A percentile compares a stretch with the other conserved stretches of the same genome.
Conservation (phyloP, 2,113 vertebrate genomes). For the Hemicordylus capensis region DNA sequence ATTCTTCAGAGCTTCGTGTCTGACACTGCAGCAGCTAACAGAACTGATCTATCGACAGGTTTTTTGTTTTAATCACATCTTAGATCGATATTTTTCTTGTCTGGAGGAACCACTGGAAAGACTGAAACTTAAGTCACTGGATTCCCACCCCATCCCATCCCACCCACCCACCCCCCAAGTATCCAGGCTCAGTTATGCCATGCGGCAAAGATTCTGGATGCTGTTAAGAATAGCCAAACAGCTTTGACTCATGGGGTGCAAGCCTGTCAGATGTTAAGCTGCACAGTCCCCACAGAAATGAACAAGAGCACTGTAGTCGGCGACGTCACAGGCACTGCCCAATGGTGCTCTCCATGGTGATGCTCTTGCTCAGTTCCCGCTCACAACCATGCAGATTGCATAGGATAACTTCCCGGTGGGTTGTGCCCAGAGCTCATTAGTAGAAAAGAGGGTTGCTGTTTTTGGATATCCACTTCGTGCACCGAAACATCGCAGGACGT, state of each 20-base stretch:
- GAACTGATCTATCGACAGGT: not conserved
- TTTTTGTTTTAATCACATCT: not conserved
- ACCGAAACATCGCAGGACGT: too few species aligned
- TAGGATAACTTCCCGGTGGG: not conserved
- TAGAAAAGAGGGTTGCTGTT: too few species aligned
- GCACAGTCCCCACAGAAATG: too few species aligned
- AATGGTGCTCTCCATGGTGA: not conserved
- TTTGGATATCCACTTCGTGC: too few species aligned
- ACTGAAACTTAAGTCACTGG: not conserved
- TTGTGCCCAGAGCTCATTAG: not conserved
- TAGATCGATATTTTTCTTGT: not conserved
- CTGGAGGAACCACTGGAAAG: not conserved
- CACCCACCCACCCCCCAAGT: too few species aligned
- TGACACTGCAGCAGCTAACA: not conserved
- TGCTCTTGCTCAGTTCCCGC: not conserved
- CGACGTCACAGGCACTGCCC: not conserved
- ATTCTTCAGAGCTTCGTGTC: not conserved
- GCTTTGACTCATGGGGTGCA: too few species aligned
- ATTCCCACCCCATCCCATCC: not conserved
- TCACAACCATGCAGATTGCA: not conserved
- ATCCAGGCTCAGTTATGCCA: too few species aligned
- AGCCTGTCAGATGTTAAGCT: too few species aligned
- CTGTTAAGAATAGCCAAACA: accelerated
- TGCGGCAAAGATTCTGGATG: not conserved
- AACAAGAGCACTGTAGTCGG: not conserved